Base-by-base conservation (phyloP, 2,888 invertebrate genomes). In the Molanna angustata region DNA sequence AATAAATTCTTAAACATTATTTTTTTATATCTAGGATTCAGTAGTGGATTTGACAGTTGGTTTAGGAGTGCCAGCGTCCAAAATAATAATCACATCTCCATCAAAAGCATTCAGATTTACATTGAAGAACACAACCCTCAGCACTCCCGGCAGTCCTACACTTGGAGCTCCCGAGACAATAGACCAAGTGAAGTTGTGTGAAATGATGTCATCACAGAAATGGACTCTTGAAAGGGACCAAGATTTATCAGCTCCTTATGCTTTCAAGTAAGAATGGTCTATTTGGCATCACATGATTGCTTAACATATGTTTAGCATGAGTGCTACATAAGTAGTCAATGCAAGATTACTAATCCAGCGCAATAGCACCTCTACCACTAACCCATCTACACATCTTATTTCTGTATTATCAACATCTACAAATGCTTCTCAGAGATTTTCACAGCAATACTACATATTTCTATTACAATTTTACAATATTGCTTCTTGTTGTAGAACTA, bases 201-300 rank as follows among this genome's bases (percentile, higher is more conserved):
- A 72, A 3, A 68, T 72, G 58, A 69, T 87, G 66, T 69, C 65
- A 55, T 72, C 74, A 48, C 82, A 78, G 21, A 69, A 80, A 41
- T 88, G 88, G 89, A 87, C 84, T 0, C 66, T 88, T 56, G 88
- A 88, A 65, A 76, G 89, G 51, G 88, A 88, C 61, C 86, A 88
- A 65, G 89, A 89, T 69, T 71, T 87, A 57, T 85, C 88, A 0
- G 88, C 85, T 53, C 86, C 88, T 61, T 88, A 88, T 64, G 85
- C 87, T 63, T 88, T 85, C 67, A 78, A 78, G 82, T 82, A 63
- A 71, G 72, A n/a, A n/a, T n/a, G n/a, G n/a, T n/a, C n/a, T n/a
- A n/a, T n/a, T n/a, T n/a, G n/a, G n/a, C n/a, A n/a, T n/a, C n/a
- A n/a, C n/a, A n/a, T n/a, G n/a, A n/a, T n/a, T n/a, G n/a, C n/a